A percentile compares a stretch with the other conserved stretches of the same genome.
Evolutionary conservation across 64 coral and sea anemone genomes (phyloP).

Genomic region (Montipora cactus): DNA sequence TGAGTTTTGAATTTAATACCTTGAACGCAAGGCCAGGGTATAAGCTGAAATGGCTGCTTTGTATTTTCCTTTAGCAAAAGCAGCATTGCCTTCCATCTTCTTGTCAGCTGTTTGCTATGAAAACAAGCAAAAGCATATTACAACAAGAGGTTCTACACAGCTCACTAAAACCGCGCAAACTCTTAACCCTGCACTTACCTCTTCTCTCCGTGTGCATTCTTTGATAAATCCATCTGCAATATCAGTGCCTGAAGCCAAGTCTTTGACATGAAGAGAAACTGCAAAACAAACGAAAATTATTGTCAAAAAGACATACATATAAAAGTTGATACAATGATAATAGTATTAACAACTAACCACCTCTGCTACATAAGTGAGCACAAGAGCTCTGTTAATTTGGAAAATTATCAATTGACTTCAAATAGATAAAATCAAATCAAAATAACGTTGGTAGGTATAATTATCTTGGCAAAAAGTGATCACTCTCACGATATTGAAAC

Average conservation of each 20-base stretch:
- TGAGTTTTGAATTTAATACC: constrained; percentile 57
- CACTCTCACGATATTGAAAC: no score
- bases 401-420: no score
- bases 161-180: not conserved
- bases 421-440: no score
- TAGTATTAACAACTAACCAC: no score
- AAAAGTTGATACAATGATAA: no score
- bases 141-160: no score
- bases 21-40: constrained; percentile 65
- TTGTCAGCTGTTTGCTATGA: constrained; percentile 48
- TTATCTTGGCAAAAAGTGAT: no score
- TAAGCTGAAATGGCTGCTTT: constrained; percentile 86
- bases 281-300: not conserved
- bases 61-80: constrained; percentile 74
- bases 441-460: no score
- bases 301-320: not conserved
- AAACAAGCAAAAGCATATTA: not conserved
- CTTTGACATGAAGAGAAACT: constrained; percentile 33
- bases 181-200: not conserved
- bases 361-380: no score
- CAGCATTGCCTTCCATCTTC: constrained; percentile 81
- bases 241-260: constrained; percentile 1
- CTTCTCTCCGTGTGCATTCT: not conserved
- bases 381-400: no score
- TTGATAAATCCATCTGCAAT: constrained; percentile 6